A percentile compares a stretch with the other conserved stretches of the same genome.
Evolutionary conservation across 2,888 invertebrate genomes (phyloP).

Genomic region (Hemaris fuciformis): DNA sequence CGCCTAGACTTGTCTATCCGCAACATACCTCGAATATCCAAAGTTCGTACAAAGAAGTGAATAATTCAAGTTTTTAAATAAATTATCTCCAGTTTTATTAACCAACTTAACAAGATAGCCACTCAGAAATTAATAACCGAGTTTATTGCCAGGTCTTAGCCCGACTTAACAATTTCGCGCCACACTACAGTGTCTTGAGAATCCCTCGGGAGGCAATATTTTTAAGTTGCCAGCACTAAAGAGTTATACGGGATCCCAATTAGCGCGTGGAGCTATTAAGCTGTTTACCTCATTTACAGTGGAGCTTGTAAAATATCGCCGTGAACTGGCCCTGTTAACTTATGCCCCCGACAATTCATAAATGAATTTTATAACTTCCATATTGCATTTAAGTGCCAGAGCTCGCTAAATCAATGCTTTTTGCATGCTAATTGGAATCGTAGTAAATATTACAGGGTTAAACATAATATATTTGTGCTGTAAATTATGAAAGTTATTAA

Average conservation of each 20-base stretch:
- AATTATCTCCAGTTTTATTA: background rate
- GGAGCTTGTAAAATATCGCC: constrained; percentile 36
- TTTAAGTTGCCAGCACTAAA: constrained; percentile 31
- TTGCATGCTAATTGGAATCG: background rate
- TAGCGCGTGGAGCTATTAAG: constrained; percentile 35
- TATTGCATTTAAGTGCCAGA: background rate
- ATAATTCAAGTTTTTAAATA: background rate
- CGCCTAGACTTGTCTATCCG: no score
- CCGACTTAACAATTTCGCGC: background rate
- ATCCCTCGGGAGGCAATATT: constrained; percentile 30
- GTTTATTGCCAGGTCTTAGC: constrained; percentile 5
- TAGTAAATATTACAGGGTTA: background rate
- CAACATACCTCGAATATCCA: no score
- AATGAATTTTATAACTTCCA: background rate
- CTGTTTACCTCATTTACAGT: constrained; percentile 33
- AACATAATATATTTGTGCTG: no score
- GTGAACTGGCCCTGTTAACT: constrained; percentile 34
- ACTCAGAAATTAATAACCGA: background rate
- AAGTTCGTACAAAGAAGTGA: background rate
- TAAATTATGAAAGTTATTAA: no score
- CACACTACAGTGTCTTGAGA: constrained; percentile 1
- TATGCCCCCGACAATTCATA: background rate
- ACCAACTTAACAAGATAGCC: background rate
- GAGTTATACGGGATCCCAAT: constrained; percentile 35
- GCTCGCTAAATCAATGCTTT: background rate